Conservation (phyloP, 2,113 vertebrate genomes). For the Eleginops maclovinus region DNA sequence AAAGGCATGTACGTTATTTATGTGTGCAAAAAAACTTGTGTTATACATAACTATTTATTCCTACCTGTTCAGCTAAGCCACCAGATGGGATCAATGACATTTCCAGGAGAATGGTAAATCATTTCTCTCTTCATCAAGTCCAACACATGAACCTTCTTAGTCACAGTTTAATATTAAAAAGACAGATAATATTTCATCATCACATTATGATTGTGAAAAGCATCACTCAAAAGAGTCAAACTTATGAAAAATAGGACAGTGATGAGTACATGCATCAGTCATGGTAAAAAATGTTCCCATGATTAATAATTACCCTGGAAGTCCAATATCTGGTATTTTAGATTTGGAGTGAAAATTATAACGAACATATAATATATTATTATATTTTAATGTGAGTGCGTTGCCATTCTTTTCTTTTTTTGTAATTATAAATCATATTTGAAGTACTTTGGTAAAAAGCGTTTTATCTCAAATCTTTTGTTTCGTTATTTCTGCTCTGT, state of each 20-base stretch:
- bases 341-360: not conserved
- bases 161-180: not conserved
- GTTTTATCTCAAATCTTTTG: no score
- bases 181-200: not conserved
- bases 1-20: not conserved
- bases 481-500: not conserved
- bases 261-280: no score
- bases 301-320: not conserved
- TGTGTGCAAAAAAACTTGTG: not conserved
- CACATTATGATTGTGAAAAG: not conserved
- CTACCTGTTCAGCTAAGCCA: slow-evolving; percentile 33
- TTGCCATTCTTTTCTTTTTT: not conserved
- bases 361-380: no score
- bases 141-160: not conserved
- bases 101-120: slow-evolving; percentile 70
- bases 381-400: not conserved
- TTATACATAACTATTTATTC: not conserved
- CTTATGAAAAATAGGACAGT: not conserved
- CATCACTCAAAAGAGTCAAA: not conserved
- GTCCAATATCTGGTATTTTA: not conserved
- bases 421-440: no score
- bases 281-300: no score
- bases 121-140: not conserved
- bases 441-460: no score
- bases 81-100: slow-evolving; percentile 27